phyloP scores from a whole-genome alignment of 1,140 invertebrate genomes.

The Aporrectodea caliginosa region DNA sequence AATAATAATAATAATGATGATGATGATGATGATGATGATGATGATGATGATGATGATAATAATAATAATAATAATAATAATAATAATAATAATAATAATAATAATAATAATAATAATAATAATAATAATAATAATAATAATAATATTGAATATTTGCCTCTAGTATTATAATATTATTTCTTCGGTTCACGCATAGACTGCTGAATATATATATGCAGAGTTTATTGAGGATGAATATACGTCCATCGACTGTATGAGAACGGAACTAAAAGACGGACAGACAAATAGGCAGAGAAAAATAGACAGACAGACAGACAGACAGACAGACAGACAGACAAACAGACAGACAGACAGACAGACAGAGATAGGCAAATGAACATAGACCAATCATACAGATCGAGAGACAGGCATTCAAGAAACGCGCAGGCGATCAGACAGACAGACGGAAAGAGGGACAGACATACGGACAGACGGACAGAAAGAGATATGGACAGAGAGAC shows the following conservation, averaged over 20 bases:
- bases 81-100: constrained; percentile 34
- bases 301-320: not conserved
- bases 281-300: not conserved
- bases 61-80: constrained; percentile 30
- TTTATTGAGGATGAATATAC: no score
- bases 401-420: not conserved
- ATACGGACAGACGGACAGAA: not conserved
- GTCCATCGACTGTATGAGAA: no score
- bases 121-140: constrained; percentile 33
- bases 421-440: not conserved
- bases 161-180: not conserved
- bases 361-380: not conserved
- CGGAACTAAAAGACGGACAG: no score
- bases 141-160: constrained; percentile 26
- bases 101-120: constrained; percentile 33
- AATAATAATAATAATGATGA: no score
- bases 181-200: no score
- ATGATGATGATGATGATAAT: constrained; percentile 31
- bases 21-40: constrained; percentile 21
- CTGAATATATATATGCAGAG: no score
- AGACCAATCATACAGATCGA: not conserved
- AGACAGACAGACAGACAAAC: not conserved
- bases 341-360: not conserved
- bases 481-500: not conserved
- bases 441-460: not conserved